phyloP scores from a whole-genome alignment of 1,140 invertebrate species.

The Papilio dardanus region DNA sequence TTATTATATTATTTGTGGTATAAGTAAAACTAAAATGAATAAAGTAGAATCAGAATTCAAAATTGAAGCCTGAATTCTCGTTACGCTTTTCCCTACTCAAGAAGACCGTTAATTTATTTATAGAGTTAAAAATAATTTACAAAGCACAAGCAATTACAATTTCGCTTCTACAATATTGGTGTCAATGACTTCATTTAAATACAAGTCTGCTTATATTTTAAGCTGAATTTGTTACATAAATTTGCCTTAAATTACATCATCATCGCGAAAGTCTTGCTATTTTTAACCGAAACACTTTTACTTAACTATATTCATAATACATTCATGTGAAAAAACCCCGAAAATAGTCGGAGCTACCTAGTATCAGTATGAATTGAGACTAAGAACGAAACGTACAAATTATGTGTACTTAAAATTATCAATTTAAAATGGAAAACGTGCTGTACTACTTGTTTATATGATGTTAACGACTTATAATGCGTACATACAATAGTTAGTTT shows the following conservation, averaged over 20 bases:
- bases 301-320: background rate
- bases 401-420: too few relatives aligned
- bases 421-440: too few relatives aligned
- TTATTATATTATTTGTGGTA: too few relatives aligned
- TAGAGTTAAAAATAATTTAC: background rate
- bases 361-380: too few relatives aligned
- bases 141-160: background rate
- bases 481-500: too few relatives aligned
- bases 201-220: background rate
- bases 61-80: background rate
- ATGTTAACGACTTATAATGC: too few relatives aligned
- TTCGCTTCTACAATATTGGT: background rate
- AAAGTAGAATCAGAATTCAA: background rate
- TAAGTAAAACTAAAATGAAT: background rate
- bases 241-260: constrained; percentile 2
- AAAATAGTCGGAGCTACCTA: too few relatives aligned
- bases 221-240: constrained; percentile 6
- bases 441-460: too few relatives aligned
- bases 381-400: too few relatives aligned
- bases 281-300: constrained; percentile 2
- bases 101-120: background rate
- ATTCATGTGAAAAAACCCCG: too few relatives aligned
- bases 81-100: background rate
- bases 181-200: constrained; percentile 16
- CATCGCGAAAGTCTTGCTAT: background rate